phyloP scores from a whole-genome alignment of 2,113 vertebrate species.

The Solea senegalensis region DNA sequence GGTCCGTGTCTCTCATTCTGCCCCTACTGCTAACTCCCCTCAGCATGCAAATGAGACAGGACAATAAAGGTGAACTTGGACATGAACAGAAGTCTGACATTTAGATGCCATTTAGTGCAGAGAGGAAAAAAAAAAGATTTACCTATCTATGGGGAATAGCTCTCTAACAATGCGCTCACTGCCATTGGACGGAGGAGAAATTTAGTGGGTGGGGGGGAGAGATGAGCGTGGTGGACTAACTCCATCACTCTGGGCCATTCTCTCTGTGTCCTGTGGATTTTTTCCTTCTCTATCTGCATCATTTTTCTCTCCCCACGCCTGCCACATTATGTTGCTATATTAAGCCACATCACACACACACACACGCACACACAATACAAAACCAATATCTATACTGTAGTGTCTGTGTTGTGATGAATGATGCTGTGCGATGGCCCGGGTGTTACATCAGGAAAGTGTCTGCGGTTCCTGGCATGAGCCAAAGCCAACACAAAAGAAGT shows the following conservation, averaged over 20 bases:
- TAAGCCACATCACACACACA: conserved; percentile 24
- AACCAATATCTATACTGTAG: conserved; percentile 46
- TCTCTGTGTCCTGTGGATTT: conserved; percentile 31
- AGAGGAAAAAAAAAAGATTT: conserved; percentile 57
- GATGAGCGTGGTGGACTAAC: conserved; percentile 58
- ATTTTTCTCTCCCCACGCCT: conserved; percentile 32
- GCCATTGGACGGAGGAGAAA: conserved; percentile 41
- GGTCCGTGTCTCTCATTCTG: conserved; percentile 50
- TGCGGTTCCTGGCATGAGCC: conserved; percentile 28
- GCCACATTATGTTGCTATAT: conserved; percentile 55
- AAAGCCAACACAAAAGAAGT: conserved; percentile 61
- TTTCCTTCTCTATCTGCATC: conserved; percentile 41
- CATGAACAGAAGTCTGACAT: conserved; percentile 80
- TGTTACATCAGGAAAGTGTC: conserved; percentile 46
- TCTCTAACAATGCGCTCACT: conserved; percentile 49
- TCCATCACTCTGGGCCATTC: conserved; percentile 28
- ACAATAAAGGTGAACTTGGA: conserved; percentile 76
- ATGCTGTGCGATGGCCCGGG: conserved; percentile 34
- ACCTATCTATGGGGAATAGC: conserved; percentile 67
- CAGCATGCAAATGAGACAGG: conserved; percentile 75
- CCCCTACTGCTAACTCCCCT: conserved; percentile 42
- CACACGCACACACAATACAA: conserved; percentile 18
- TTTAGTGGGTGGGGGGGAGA: conserved; percentile 21
- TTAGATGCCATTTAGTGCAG: conserved; percentile 79
- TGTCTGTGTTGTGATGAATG: conserved; percentile 50